Evolutionary conservation across 2,797 vertebrate species (phyloP).

Genomic region (Borostomias antarcticus): DNA sequence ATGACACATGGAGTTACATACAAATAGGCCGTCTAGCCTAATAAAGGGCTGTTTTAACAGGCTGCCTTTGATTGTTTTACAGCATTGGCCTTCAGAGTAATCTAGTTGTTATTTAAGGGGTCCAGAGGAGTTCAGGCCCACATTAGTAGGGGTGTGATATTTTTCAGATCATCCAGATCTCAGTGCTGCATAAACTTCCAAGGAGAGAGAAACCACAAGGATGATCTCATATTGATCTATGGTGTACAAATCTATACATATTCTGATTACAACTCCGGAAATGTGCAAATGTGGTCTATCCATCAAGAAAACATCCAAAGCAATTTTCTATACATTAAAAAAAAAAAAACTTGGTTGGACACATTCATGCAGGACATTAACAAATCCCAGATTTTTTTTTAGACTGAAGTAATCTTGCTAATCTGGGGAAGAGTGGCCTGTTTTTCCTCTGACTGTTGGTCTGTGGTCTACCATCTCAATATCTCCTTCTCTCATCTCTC

Average conservation of each 20-base stretch:
- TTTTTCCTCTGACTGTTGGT: slow-evolving; percentile 30
- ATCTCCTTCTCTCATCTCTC: slow-evolving; percentile 8
- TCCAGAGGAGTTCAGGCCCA: slow-evolving; percentile 27
- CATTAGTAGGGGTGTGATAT: not conserved
- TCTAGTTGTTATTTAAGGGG: slow-evolving; percentile 24
- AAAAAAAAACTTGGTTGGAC: not conserved
- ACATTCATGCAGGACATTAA: not conserved
- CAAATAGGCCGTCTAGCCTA: slow-evolving; percentile 40
- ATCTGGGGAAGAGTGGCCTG: not conserved
- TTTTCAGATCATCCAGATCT: not conserved
- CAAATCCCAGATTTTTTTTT: not conserved
- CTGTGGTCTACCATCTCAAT: slow-evolving; percentile 7
- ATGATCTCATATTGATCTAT: not conserved
- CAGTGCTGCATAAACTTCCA: not conserved
- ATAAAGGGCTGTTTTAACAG: no score
- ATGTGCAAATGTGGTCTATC: not conserved
- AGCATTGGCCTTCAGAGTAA: slow-evolving; percentile 33
- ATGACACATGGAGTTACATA: slow-evolving; percentile 35
- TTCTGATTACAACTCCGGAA: not conserved
- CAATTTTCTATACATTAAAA: not conserved
- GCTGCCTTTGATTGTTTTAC: no score
- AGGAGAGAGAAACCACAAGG: not conserved
- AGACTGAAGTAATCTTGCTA: not conserved
- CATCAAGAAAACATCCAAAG: not conserved
- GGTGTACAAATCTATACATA: not conserved